Percentiles rank a stretch among this genome's conserved stretches.
Conservation (phyloP, 2,888 invertebrate species). For the Aspidiotus destructor region DNA sequence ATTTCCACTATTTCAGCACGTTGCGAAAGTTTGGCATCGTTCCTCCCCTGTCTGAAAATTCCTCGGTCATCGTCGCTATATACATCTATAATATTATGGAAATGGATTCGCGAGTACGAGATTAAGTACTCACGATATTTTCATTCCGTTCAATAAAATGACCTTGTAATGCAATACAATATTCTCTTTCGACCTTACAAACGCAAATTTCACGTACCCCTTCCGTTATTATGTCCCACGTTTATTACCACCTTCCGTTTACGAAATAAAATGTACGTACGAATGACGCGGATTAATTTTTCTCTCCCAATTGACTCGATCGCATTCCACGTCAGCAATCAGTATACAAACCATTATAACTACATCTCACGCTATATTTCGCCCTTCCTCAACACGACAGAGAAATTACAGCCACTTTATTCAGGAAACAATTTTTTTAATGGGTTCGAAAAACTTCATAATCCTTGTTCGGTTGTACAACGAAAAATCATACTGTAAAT, state of each 20-base stretch:
- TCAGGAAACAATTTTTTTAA: too few relatives aligned
- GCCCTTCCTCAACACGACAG: background rate
- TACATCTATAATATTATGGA: too few relatives aligned
- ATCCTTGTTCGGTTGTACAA: too few relatives aligned
- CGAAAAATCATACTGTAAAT: too few relatives aligned
- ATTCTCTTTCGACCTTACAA: background rate
- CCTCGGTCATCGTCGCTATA: too few relatives aligned
- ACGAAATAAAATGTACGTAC: background rate
- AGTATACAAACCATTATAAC: background rate
- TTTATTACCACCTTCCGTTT: conserved; percentile 27
- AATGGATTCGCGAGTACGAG: too few relatives aligned
- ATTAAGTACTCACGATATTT: too few relatives aligned
- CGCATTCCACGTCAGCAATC: background rate
- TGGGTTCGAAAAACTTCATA: too few relatives aligned
- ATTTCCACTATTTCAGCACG: too few relatives aligned
- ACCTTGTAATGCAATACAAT: conserved; percentile 26
- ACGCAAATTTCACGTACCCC: background rate
- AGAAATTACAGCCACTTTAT: background rate
- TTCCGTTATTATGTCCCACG: conserved; percentile 13
- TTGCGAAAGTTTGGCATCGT: too few relatives aligned
- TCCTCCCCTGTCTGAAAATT: too few relatives aligned
- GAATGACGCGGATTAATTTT: conserved; percentile 25
- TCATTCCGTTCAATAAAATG: background rate
- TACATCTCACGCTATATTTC: too few relatives aligned
- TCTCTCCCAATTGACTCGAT: conserved; percentile 23